Conservation (phyloP, 2,888 invertebrate genomes). For the Pristionchus arcanus region DNA sequence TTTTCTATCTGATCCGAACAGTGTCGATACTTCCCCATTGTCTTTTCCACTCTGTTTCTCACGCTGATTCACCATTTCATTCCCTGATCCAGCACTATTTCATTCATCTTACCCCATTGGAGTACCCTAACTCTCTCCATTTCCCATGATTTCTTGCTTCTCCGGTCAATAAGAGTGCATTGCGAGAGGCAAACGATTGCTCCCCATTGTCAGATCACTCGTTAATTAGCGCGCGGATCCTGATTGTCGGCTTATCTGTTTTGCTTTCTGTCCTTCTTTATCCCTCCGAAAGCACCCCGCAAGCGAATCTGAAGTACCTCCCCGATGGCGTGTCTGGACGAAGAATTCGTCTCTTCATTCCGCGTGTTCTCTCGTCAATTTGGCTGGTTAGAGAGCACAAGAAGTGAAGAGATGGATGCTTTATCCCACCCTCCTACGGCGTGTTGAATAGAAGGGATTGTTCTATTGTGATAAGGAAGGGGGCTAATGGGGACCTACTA, state of each 20-base stretch:
- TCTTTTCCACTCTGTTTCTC: not conserved
- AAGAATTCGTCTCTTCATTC: not conserved
- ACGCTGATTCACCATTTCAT: not conserved
- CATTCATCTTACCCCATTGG: too few relatives aligned
- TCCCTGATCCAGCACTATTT: not conserved
- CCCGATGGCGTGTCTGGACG: not conserved
- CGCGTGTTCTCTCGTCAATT: too few relatives aligned
- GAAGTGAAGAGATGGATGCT: too few relatives aligned
- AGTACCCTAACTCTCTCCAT: not conserved
- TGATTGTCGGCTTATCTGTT: not conserved
- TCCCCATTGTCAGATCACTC: too few relatives aligned
- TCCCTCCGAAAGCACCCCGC: not conserved
- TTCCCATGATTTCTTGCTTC: not conserved
- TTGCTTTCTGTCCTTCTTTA: not conserved
- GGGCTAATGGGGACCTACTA: too few relatives aligned
- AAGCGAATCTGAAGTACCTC: not conserved
- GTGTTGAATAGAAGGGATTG: too few relatives aligned
- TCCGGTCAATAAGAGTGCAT: not conserved
- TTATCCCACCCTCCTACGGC: too few relatives aligned
- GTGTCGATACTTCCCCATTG: not conserved
- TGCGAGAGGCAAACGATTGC: too few relatives aligned
- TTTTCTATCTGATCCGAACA: too few relatives aligned
- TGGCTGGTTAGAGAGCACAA: too few relatives aligned
- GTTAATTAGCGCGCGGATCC: too few relatives aligned
- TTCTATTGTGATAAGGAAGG: too few relatives aligned